Conservation (phyloP, 2,888 invertebrate species). For the Eilema griseolum region DNA sequence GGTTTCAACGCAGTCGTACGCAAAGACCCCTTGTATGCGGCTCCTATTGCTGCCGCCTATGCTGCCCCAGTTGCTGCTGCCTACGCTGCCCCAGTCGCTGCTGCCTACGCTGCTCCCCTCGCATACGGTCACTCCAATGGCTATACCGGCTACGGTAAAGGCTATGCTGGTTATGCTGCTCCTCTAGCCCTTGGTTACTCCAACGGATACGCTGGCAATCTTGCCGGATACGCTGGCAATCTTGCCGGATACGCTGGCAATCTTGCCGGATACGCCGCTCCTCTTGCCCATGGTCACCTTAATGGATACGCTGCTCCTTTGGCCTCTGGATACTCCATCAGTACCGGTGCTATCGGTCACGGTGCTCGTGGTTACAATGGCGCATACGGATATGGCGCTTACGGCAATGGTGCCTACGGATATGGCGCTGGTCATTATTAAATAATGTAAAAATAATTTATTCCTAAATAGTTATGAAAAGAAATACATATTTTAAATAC, state of each 20-base stretch:
- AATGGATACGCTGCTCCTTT: conserved; percentile 5
- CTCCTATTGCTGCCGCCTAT: conserved; percentile 32
- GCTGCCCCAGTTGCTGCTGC: conserved; percentile 53
- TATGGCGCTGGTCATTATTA: conserved; percentile 47
- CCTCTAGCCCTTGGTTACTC: conserved; percentile 52
- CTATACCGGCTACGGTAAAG: too few species aligned
- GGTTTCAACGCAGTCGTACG: conserved; percentile 86
- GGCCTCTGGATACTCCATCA: background rate
- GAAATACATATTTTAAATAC: background rate
- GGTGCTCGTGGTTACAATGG: conserved; percentile 55
- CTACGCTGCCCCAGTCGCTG: conserved; percentile 53
- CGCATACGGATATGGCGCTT: conserved; percentile 43
- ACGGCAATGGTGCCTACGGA: conserved; percentile 53
- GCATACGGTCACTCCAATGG: too few species aligned
- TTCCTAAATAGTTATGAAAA: conserved; percentile 22
- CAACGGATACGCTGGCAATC: conserved; percentile 48
- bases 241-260: background rate
- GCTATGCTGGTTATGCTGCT: background rate
- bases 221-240: background rate
- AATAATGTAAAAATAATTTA: conserved; percentile 43
- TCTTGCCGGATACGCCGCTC: background rate
- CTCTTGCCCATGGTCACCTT: background rate
- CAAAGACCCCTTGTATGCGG: conserved; percentile 74
- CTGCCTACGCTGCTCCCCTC: conserved; percentile 24
- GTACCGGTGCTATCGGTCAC: conserved; percentile 37